These are phyloP conservation scores for Cochlearius cochlearius DNA, from an alignment of 2,113 vertebrate species.

Conservation along the genomic window DNA sequence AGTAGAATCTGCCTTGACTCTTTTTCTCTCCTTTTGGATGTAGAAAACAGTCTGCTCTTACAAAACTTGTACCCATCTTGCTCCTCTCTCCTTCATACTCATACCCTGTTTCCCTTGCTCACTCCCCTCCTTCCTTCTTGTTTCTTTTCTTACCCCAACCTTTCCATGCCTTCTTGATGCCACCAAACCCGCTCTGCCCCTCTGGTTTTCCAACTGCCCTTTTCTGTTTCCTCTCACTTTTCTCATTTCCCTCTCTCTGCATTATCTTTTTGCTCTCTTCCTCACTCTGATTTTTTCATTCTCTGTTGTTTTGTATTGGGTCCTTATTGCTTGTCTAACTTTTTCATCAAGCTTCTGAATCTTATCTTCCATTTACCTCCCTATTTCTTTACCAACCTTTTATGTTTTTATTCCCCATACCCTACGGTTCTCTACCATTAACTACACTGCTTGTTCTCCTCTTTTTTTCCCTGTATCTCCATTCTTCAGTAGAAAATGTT, in stretches of 20 bases:
- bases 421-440: not conserved
- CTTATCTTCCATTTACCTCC: not conserved
- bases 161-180: not conserved
- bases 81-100: not conserved
- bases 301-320: not conserved
- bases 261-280: not conserved
- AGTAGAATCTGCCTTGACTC: not conserved
- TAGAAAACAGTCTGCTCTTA: not conserved
- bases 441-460: not conserved
- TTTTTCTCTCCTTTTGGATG: not conserved
- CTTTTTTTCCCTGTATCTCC: not conserved
- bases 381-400: not conserved
- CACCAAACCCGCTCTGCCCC: accelerated
- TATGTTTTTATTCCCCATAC: not conserved
- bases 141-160: not conserved
- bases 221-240: not conserved
- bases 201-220: not conserved
- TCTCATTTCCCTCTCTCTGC: not conserved
- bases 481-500: not conserved
- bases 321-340: not conserved
- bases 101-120: not conserved
- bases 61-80: not conserved
- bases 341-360: not conserved
- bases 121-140: not conserved
- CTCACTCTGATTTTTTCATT: not conserved